phyloP scores from a whole-genome alignment of 23 tunicate species.

The Corella eumyota region DNA sequence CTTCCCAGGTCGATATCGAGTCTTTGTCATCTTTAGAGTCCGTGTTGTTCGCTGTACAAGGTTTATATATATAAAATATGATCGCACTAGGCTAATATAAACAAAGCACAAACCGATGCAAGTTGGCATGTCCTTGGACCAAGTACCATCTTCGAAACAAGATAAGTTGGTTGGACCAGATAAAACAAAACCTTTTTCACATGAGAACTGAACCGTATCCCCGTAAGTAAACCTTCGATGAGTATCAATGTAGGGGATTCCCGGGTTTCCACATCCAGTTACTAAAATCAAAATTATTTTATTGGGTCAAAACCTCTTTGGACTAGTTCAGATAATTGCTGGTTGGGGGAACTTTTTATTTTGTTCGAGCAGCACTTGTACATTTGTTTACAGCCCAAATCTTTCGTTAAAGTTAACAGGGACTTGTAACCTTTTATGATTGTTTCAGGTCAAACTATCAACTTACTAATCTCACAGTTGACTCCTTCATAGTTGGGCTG shows the following conservation, averaged over 20 bases:
- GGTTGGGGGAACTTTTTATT: too few species aligned
- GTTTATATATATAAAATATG: too few species aligned
- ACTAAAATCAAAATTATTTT: not conserved
- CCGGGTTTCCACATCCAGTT: slow-evolving; percentile 50
- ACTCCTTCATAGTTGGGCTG: slow-evolving; percentile 14
- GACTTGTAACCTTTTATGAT: too few species aligned
- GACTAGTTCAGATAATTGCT: too few species aligned
- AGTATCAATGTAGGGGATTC: slow-evolving; percentile 45
- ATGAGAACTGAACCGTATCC: slow-evolving; percentile 37
- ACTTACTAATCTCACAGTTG: slow-evolving; percentile 46
- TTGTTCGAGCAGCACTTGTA: too few species aligned
- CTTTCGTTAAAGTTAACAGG: too few species aligned
- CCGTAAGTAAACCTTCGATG: slow-evolving; percentile 21
- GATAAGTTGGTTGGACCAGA: slow-evolving; percentile 40
- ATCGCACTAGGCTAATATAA: too few species aligned
- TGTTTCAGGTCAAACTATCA: too few species aligned
- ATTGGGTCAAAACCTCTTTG: too few species aligned
- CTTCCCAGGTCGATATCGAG: not conserved
- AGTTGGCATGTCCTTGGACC: slow-evolving; percentile 49
- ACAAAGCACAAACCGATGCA: slow-evolving; percentile 64
- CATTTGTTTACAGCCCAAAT: too few species aligned
- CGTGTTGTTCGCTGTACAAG: too few species aligned
- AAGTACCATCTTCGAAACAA: slow-evolving; percentile 30
- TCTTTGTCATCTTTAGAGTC: not conserved
- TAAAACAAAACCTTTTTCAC: slow-evolving; percentile 42